Base-by-base conservation (phyloP, 2,888 invertebrate genomes). In the Abrostola triplasia region DNA sequence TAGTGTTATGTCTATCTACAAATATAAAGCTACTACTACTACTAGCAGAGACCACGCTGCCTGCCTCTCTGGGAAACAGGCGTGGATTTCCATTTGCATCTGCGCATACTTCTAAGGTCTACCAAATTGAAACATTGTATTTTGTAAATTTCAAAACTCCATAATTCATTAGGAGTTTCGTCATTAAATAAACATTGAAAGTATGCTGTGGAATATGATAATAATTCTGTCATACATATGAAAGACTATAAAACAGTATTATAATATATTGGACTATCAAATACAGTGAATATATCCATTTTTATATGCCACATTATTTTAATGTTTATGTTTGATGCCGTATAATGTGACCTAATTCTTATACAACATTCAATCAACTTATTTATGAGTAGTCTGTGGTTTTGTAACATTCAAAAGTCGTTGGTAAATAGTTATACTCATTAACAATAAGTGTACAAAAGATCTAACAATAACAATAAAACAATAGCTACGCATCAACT, bases 311-410 rank as follows among this genome's bases (percentile, higher is more conserved):
- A 47, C 40, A 47, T 42, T 38, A 40, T 41, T 49, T n/a, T 54
- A 12, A 71, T 52, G 38, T 10, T 44, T 58, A 62, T 58, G 13
- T 24, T 11, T 10, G 1, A 12, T 11, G 24, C 9, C 7, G 55
- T 37, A 64, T 63, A 59, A 64, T 64, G 10, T 68, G 62, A 59
- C 64, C 68, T 59, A 59, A 64, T 68, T 68, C 68, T 57, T 13
- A 49, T 40, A 54, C 48, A 57, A 40, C 66, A 62, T 40, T 48
- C 50, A 42, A 58, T 51, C 48, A 53, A 59, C 52, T 53, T 63
- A 63, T 67, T 63, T 50, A 59, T 64, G 64, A 59, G 52, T 37
- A 44, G 60, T 55, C 51, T 36, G 5, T 9, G 9, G n/a, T n/a
- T n/a, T 41, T 41, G n/a, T 41, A 41, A 41, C 6, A 5, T n/a